phyloP scores from a whole-genome alignment of 30 jellyfish, hydroid and myxozoan genomes.

The Clytia hemisphaerica region DNA sequence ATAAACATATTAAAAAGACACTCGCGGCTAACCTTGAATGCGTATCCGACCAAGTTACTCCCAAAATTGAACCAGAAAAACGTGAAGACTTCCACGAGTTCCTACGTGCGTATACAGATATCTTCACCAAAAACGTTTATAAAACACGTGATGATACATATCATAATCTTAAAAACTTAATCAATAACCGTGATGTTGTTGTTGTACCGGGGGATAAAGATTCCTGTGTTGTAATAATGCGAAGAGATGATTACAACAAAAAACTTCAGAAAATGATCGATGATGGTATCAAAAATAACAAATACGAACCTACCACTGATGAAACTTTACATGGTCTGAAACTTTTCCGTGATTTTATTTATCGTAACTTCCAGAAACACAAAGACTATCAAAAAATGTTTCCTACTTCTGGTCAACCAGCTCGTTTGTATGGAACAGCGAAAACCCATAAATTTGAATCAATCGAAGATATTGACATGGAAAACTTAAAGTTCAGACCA shows the following conservation, averaged over 20 bases:
- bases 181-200: slow-evolving; percentile 9
- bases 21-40: background rate
- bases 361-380: slow-evolving; percentile 8
- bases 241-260: slow-evolving; percentile 18
- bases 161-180: slow-evolving; percentile 2
- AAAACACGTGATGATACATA: slow-evolving; percentile 16
- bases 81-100: slow-evolving; percentile 26
- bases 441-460: slow-evolving; percentile 28
- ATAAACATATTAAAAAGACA: background rate
- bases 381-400: slow-evolving; percentile 3
- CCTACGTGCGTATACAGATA: slow-evolving; percentile 29
- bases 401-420: slow-evolving; percentile 10
- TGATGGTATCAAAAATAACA: slow-evolving; percentile 16
- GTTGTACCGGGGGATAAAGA: slow-evolving; percentile 37
- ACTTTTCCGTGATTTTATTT: slow-evolving; percentile 24
- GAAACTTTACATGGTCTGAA: slow-evolving; percentile 3
- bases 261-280: slow-evolving; percentile 36
- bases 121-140: slow-evolving; percentile 27
- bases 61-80: background rate
- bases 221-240: slow-evolving; percentile 25
- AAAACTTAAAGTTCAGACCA: slow-evolving; percentile 27
- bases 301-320: slow-evolving; percentile 22
- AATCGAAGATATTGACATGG: slow-evolving; percentile 12
- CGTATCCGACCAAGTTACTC: background rate
- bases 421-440: too few species aligned